Evolutionary conservation across 1,140 invertebrate genomes (phyloP).

Genomic region (Temnothorax longispinosus): DNA sequence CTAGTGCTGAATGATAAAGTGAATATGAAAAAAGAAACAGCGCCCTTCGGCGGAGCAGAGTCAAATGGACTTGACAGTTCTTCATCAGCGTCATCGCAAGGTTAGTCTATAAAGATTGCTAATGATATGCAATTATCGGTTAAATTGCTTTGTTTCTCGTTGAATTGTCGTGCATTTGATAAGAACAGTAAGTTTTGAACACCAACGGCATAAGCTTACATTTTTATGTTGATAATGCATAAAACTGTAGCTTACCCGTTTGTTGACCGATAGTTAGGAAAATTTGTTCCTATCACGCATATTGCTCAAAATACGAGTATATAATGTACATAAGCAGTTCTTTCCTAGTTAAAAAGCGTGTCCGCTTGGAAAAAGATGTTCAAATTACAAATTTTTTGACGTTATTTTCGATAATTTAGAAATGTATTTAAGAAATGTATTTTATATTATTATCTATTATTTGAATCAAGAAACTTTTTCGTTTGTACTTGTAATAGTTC

Average conservation of each 20-base stretch:
- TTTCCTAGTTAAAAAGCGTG: slow-evolving; percentile 35
- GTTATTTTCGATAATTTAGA: neutral
- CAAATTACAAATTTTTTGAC: neutral
- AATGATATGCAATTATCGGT: slow-evolving; percentile 12
- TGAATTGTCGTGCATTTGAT: slow-evolving; percentile 34
- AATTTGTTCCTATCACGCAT: slow-evolving; percentile 39
- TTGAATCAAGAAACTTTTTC: neutral
- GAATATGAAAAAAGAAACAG: slow-evolving; percentile 46
- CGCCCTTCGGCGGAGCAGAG: slow-evolving; percentile 56
- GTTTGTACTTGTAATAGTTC: slow-evolving; percentile 5
- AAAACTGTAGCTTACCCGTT: slow-evolving; percentile 1
- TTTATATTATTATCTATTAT: slow-evolving; percentile 31
- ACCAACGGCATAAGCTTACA: neutral
- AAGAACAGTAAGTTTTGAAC: neutral
- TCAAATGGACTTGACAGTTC: slow-evolving; percentile 68
- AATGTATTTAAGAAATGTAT: neutral
- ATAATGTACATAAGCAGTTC: slow-evolving; percentile 46
- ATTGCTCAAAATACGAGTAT: slow-evolving; percentile 51
- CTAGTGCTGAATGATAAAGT: slow-evolving; percentile 52
- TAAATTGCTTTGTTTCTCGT: neutral
- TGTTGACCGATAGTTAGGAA: slow-evolving; percentile 27
- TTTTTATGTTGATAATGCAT: slow-evolving; percentile 8
- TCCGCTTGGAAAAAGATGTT: slow-evolving; percentile 16
- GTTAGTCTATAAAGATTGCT: slow-evolving; percentile 74
- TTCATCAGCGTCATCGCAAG: slow-evolving; percentile 77